Evolutionary conservation across 2,113 vertebrate genomes (phyloP).

Genomic region (Leucosticte australis): DNA sequence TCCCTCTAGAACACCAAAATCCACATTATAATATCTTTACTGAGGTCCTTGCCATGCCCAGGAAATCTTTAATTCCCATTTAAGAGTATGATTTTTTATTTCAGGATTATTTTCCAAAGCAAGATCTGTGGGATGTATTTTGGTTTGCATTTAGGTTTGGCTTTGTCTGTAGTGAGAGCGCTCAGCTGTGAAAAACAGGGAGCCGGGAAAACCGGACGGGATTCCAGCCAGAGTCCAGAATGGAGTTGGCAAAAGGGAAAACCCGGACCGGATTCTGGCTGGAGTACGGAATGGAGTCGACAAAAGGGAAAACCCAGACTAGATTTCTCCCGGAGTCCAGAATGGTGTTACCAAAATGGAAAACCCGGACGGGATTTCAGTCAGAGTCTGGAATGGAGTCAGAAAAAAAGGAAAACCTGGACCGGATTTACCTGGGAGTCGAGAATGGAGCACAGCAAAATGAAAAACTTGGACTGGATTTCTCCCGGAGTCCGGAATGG

Average conservation of each 20-base stretch:
- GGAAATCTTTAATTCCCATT: constrained; percentile 28
- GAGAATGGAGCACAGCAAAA: no score
- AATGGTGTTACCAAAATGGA: neutral
- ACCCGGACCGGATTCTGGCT: no score
- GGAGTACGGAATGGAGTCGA: neutral
- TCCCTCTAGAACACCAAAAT: constrained; percentile 64
- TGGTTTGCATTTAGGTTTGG: neutral
- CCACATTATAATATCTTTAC: constrained; percentile 62
- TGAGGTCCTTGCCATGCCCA: constrained; percentile 12
- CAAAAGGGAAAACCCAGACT: neutral
- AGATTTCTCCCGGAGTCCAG: accelerated
- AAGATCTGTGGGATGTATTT: neutral
- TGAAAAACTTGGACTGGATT: no score
- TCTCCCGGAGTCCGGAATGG: no score
- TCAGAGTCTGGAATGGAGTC: no score
- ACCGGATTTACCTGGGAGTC: no score
- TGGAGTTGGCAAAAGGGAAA: neutral
- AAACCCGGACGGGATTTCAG: neutral
- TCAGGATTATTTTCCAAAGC: neutral
- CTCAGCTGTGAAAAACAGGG: neutral
- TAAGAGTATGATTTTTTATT: neutral
- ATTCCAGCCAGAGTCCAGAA: accelerated
- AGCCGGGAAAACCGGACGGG: neutral
- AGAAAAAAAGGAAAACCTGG: no score
- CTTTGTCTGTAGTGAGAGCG: neutral